These are phyloP conservation scores for Spodoptera littoralis DNA, from an alignment of 2,888 invertebrate species.

Conservation along the genomic window DNA sequence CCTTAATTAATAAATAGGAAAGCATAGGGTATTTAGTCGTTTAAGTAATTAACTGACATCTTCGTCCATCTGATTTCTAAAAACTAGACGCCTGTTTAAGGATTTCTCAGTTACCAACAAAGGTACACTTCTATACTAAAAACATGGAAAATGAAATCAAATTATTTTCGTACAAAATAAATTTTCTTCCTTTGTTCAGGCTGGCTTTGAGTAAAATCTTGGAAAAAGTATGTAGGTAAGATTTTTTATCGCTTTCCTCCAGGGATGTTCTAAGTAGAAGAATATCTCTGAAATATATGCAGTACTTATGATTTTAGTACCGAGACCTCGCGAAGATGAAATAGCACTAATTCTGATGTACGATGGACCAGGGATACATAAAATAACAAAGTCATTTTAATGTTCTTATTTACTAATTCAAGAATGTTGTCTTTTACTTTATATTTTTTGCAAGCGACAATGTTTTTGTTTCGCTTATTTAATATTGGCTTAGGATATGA, in stretches of 20 bases:
- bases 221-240: constrained; percentile 34
- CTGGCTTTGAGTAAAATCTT: constrained; percentile 37
- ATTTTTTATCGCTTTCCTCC: constrained; percentile 41
- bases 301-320: constrained; percentile 50
- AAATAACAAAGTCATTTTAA: constrained; percentile 41
- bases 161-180: constrained; percentile 11
- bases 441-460: constrained; percentile 10
- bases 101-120: neutral
- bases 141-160: constrained; percentile 23
- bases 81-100: neutral
- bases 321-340: constrained; percentile 20
- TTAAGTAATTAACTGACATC: too few relatives aligned
- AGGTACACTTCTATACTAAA: constrained; percentile 5
- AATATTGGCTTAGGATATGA: neutral
- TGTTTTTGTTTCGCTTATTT: neutral
- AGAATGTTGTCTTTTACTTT: constrained; percentile 3
- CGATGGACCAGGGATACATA: constrained; percentile 39
- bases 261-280: constrained; percentile 29
- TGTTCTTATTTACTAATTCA: constrained; percentile 40
- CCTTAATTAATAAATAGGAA: neutral
- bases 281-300: constrained; percentile 45
- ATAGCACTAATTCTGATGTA: constrained; percentile 48
- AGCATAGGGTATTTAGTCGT: neutral
- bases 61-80: too few relatives aligned
- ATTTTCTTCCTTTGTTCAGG: constrained; percentile 28